Base-by-base conservation (phyloP, 2,888 invertebrate genomes). In the Horisme vitalbata region DNA sequence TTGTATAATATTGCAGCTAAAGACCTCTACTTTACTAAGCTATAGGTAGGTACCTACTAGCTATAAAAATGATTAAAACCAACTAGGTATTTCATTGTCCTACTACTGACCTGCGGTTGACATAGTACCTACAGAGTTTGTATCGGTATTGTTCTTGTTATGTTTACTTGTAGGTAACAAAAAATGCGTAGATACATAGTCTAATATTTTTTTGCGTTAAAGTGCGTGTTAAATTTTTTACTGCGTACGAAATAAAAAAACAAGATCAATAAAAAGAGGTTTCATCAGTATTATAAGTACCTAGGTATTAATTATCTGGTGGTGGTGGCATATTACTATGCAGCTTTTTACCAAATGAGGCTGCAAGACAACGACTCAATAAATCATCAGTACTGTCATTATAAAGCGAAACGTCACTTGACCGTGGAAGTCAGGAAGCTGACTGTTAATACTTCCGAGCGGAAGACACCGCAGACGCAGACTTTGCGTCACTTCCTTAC, bases 401-500 rank as follows among this genome's bases (percentile, higher is more conserved):
- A 48, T 57, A 59, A 62, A 55, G 58, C 68, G 67, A 63, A 68
- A 75, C 65, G 55, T 63, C 49, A 52, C 44, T 52, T 68, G 79
- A 65, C 82, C 82, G 79, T 77, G 58, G 45, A 50, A 38, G 50
- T 65, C 73, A 81, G 85, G 83, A 85, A 84, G 74, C 70, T 59
- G 55, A 50, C 47, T 61, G 36, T 12, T 15, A 8, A 5, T 12
- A 63, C 80, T 84, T 83, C 85, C 84, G 80, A 75, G 65, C 84
- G 85, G 86, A 87, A 87, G 75, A 61, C 58, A 39, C 48, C 61
- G 68, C 66, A 68, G 72, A 63, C 59, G 68, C 67, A 69, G 71
- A 64, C 77, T 71, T 57, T 52, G 60, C 75, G 75, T 71, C 75
- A 79, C 69, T 83, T 81, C 81, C 81, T 3, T 11, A 44, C 41